A percentile compares a stretch with the other conserved stretches of the same genome.
Evolutionary conservation across 2,113 vertebrate genomes (phyloP).

Genomic region (Sorex fumeus): DNA sequence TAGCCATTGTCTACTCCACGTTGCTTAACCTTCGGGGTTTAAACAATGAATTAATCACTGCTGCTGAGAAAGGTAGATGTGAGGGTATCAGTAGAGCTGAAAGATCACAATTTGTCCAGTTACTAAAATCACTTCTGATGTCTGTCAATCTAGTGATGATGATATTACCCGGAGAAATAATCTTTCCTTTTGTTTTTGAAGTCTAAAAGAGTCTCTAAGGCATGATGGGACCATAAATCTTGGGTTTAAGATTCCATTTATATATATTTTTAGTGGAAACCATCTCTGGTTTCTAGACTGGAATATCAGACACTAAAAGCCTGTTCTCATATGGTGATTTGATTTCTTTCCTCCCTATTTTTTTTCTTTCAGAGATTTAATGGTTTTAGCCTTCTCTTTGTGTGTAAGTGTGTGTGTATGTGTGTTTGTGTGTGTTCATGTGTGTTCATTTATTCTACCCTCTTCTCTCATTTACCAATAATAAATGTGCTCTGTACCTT

Average conservation of each 20-base stretch:
- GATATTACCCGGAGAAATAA: background rate
- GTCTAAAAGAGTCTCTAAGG: background rate
- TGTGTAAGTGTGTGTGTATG: no score
- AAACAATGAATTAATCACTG: background rate
- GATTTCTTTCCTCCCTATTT: background rate
- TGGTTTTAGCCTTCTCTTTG: background rate
- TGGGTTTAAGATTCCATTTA: slow-evolving; percentile 9
- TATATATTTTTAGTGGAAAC: background rate
- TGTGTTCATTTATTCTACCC: background rate
- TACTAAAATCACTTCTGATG: background rate
- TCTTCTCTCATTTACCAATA: slow-evolving; percentile 32
- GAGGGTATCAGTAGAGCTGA: background rate
- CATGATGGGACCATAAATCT: background rate
- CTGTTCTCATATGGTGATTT: background rate
- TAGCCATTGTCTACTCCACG: background rate
- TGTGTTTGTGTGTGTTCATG: background rate
- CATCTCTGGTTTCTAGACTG: slow-evolving; percentile 9
- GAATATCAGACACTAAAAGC: background rate
- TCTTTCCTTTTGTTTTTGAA: background rate
- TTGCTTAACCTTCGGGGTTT: background rate
- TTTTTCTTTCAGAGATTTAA: slow-evolving; percentile 40
- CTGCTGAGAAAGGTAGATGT: background rate
- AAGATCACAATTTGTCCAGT: background rate
- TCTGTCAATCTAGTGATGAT: background rate
- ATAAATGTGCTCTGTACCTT: background rate